Base-by-base conservation (phyloP, 2,888 invertebrate species). In the Tuta absoluta region DNA sequence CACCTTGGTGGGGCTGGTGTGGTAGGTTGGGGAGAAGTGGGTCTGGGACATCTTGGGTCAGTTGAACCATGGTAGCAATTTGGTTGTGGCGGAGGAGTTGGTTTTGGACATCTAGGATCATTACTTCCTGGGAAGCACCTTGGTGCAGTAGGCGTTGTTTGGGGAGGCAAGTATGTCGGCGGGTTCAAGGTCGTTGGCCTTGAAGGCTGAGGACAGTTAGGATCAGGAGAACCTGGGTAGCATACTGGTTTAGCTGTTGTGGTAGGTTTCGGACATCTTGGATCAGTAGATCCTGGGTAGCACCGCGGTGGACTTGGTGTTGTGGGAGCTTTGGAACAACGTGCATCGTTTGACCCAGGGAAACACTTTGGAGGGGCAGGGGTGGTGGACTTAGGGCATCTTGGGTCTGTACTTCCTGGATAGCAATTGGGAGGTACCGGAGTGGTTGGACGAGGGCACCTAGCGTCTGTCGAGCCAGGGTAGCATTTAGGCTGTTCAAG, bases 221-320 rank as follows among this genome's bases (percentile, higher is more conserved):
- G 76, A 68, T 74, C 68, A 69, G 74, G 79, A 4, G 71, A 74
- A 63, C 71, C 70, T 10, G 80, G 76, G 66, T 84, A 86, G 45
- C 77, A 69, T 11, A 60, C 61, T 19, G 67, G 66, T 53, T 64
- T 21, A 71, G 70, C 65, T 48, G 72, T 81, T 82, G 21, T 49
- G 68, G 67, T 74, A 19, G 49, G 63, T 75, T 41, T 69, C 68
- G 84, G 87, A 38, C 88, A 88, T 4, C 78, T 67, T 0, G 84
- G 80, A 69, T 91, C 79, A 0, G 73, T 69, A 0, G 79, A 79
- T 0, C 86, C 87, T 0, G 84, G 79, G 63, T 59, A 79, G 19
- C 75, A 76, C 2, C 61, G 66, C 0, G 74, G 72, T 33, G 69
- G 72, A 0, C 66, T 62, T 0, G 72, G 69, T 21, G 77, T 72